These are phyloP conservation scores for Ethmia dodecea DNA, from an alignment of 2,888 invertebrate species.

Conservation along the genomic window DNA sequence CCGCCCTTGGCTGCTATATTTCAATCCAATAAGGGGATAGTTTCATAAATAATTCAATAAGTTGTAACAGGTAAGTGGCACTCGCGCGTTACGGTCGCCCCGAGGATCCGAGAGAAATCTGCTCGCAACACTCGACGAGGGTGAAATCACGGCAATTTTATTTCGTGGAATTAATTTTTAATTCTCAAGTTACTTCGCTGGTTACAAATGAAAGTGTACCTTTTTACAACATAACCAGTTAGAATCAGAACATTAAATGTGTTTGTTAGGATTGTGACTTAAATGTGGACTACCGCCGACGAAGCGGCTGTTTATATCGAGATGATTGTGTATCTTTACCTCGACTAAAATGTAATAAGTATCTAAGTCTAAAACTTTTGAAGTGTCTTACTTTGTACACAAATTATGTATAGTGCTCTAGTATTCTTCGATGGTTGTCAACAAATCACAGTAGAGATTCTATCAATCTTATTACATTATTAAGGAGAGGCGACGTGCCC, in stretches of 20 bases:
- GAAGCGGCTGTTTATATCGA: no score
- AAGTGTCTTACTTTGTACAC: no score
- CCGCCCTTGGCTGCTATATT: constrained; percentile 44
- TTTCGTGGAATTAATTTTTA: constrained; percentile 58
- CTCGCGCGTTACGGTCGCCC: constrained; percentile 60
- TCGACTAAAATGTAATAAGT: no score
- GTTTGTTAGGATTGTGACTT: no score
- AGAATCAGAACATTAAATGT: no score
- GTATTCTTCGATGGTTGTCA: no score
- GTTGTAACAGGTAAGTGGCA: constrained; percentile 73
- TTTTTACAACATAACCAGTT: constrained; percentile 2
- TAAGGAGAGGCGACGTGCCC: constrained; percentile 41
- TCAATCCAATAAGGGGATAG: constrained; percentile 71
- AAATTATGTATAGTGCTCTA: no score
- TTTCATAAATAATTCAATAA: constrained; percentile 72
- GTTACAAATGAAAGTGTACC: constrained; percentile 23
- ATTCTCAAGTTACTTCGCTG: constrained; percentile 31
- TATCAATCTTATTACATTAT: constrained; percentile 60
- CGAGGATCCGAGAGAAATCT: constrained; percentile 44
- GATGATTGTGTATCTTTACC: no score
- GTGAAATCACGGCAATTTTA: constrained; percentile 58
- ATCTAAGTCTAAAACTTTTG: no score
- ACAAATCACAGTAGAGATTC: constrained; percentile 41
- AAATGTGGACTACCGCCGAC: no score
- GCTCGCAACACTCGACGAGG: constrained; percentile 36